phyloP scores from a whole-genome alignment of 2,888 invertebrate species.

The Oscheius myriophilus region DNA sequence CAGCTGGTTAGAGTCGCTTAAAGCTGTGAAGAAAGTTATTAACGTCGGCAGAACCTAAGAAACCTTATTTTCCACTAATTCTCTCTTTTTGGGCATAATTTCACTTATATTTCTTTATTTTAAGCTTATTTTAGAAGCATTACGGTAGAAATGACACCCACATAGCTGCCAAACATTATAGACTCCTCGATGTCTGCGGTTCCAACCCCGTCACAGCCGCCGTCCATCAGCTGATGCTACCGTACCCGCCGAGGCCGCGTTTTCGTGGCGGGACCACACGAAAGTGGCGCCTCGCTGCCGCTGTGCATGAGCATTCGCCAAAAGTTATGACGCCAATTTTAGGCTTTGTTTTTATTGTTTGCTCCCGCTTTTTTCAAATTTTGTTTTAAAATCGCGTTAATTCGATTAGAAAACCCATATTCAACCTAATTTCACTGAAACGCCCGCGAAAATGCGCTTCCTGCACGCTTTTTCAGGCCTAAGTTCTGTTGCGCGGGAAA shows the following conservation, averaged over 20 bases:
- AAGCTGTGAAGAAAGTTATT: background rate
- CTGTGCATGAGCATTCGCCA: constrained; percentile 10
- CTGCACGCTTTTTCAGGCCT: too few species aligned
- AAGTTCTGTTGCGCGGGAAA: too few species aligned
- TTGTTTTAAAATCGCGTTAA: constrained; percentile 16
- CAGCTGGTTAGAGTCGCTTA: background rate
- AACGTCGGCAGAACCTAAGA: background rate
- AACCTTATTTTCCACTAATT: too few species aligned
- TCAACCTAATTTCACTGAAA: too few species aligned
- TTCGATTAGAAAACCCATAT: too few species aligned
- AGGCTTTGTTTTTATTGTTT: background rate
- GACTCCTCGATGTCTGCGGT: constrained; percentile 3
- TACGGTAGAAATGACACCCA: constrained; percentile 13
- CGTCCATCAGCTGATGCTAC: constrained; percentile 18
- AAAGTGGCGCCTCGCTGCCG: constrained; percentile 21
- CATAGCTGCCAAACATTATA: constrained; percentile 14
- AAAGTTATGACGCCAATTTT: constrained; percentile 5
- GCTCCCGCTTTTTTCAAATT: constrained; percentile 6
- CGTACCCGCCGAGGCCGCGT: constrained; percentile 12
- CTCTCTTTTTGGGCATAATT: too few species aligned
- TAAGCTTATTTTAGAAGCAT: background rate
- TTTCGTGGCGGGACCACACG: constrained; percentile 24
- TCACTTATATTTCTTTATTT: background rate
- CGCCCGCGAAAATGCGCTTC: too few species aligned
- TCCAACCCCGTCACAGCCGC: too few species aligned